Conservation (phyloP, 2,888 invertebrate genomes). For the Magallana nippona region DNA sequence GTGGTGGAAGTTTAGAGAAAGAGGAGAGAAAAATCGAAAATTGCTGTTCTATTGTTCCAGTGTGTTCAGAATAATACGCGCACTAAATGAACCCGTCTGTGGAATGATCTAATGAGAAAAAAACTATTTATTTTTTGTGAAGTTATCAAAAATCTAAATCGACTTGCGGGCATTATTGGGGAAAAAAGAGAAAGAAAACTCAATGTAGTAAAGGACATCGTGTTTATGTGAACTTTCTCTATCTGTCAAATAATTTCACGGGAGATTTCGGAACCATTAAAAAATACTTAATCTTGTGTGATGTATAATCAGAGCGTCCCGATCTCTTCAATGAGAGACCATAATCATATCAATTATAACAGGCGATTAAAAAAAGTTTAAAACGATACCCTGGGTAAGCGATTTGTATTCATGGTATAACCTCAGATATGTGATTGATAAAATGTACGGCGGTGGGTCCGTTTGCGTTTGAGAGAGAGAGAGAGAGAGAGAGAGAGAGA, state of each 20-base stretch:
- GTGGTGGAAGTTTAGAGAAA: too few relatives aligned
- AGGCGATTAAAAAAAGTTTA: slow-evolving; percentile 17
- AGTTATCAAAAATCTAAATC: slow-evolving; percentile 17
- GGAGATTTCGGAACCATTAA: slow-evolving; percentile 15
- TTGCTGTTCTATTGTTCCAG: not conserved
- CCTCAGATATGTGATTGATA: not conserved
- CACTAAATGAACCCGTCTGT: not conserved
- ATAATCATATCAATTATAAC: slow-evolving; percentile 28
- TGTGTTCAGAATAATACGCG: not conserved
- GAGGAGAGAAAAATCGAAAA: not conserved
- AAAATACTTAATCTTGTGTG: slow-evolving; percentile 18
- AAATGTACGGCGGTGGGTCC: slow-evolving; percentile 22
- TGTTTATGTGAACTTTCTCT: not conserved
- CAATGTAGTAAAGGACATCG: not conserved
- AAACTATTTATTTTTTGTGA: slow-evolving; percentile 6
- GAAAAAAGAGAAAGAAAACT: not conserved
- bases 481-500: slow-evolving; percentile 11
- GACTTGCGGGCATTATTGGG: not conserved
- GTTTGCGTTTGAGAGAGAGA: not conserved
- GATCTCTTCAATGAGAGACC: slow-evolving; percentile 9
- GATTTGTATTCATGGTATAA: slow-evolving; percentile 19
- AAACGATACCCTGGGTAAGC: slow-evolving; percentile 11
- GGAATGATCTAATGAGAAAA: slow-evolving; percentile 3
- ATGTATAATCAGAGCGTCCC: slow-evolving; percentile 7
- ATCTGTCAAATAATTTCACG: slow-evolving; percentile 27